Evolutionary conservation across 2,797 vertebrate species (phyloP), one percentile per base, ranked within the genome.

Genomic region (Cetoscarus ocellatus): DNA sequence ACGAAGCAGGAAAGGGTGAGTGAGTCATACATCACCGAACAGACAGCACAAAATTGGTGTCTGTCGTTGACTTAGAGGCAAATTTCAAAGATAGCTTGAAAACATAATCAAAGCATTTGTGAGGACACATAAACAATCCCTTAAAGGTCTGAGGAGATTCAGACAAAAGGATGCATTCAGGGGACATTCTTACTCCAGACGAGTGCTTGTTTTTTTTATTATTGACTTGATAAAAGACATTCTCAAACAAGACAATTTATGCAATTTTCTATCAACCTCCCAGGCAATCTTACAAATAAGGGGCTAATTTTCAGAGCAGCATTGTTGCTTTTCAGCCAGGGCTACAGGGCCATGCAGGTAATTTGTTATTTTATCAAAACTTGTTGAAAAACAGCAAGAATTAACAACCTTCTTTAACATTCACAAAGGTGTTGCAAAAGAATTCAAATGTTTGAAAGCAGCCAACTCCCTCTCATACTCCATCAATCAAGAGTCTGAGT

Each of bases 311-410:
- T 58, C 36, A 6, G 10, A 75, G 76, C 27, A 68, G 49, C 70
- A 70, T 75, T 13, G 53, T 76, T 86, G 2, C 82, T 82, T 63
- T 58, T 64, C 43, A 84, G 72, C 44, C 55, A 49, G 38, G 63
- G 61, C 66, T 77, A 74, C 86, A 80, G 73, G 77, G 63, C 75
- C 77, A 81, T 73, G 40, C 51, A 69, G 18, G 59, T 77, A 75
- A 39, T 88, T 90, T 88, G 71, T 86, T 82, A 77, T 85, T 79
- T 73, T 45, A 66, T 77, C 75, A 63, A 67, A 75, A 59, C 47
- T 42, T 50, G 27, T 52, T 64, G 53, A 83, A 83, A 83, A 69
- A 76, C 72, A 45, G 65, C 39, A 44, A 67, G 13, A 72, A 83
- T 74, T 66, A 77, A 38, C 64, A 39, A 18, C 15, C 36, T 62